A percentile compares a stretch with the other conserved stretches of the same genome.
These are phyloP conservation scores for Tychaedon coryphoeus DNA, from an alignment of 2,113 vertebrate genomes.

Conservation along the genomic window DNA sequence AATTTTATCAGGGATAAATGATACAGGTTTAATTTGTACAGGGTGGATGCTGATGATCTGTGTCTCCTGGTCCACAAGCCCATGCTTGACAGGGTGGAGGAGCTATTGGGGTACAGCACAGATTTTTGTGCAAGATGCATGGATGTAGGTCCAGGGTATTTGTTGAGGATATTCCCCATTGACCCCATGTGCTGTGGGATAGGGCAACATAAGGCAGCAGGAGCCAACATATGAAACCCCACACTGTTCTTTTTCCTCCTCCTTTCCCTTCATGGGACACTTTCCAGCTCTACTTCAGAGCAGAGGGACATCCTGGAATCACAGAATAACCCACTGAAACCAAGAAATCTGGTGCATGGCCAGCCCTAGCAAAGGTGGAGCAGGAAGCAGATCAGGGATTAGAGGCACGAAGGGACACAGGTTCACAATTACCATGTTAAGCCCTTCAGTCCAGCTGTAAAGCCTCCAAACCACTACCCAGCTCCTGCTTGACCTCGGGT, in stretches of 20 bases:
- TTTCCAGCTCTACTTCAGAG: background rate
- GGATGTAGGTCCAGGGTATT: background rate
- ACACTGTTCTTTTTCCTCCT: background rate
- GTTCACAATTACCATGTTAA: conserved; percentile 57
- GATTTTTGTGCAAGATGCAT: background rate
- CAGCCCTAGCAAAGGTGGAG: conserved; percentile 27
- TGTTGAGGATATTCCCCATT: background rate
- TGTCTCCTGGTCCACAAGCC: background rate
- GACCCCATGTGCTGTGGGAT: background rate
- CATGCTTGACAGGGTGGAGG: background rate
- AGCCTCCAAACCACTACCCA: background rate
- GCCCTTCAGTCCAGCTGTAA: conserved; percentile 18
- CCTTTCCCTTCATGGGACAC: background rate
- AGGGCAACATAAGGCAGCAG: background rate
- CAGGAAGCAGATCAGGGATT: conserved; percentile 31
- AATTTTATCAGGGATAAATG: background rate
- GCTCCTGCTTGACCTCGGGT: conserved; percentile 8
- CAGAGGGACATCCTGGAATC: background rate
- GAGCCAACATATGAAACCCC: background rate
- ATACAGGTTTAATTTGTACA: background rate
- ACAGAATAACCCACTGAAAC: conserved; percentile 10
- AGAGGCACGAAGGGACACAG: background rate
- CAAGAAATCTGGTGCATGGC: conserved; percentile 31
- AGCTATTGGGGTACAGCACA: background rate
- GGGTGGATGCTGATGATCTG: background rate